Evolutionary conservation across 2,797 vertebrate genomes (phyloP), one percentile per base, ranked within the genome.

Genomic region (Diceros bicornis): DNA sequence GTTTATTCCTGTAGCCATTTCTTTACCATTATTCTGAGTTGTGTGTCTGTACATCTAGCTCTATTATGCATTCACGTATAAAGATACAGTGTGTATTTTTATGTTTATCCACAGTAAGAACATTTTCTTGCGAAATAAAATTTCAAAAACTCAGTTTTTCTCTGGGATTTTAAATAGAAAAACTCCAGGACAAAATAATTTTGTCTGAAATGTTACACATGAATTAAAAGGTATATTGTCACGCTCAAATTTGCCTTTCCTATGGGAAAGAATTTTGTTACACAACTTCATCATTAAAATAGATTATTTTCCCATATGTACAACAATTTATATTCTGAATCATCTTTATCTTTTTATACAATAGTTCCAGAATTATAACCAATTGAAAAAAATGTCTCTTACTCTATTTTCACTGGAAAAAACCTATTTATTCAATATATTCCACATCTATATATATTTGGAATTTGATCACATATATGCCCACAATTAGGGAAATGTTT

Each of bases 251-350:
- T 88, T 92, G 6, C 7, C n/a, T 79, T 87, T 84, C 29, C 14
- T 74, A 50, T 41, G 25, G 93, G 91, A 85, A 55, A 83, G 1
- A 7, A 84, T 62, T 96, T 91, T 94, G 50, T 92, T 66, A 83
- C 0, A 44, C 29, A 92, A 55, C 2, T 83, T 91, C 44, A 66
- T 86, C 21, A 85, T 81, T 89, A 75, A 92, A 91, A 74, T 6
- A 83, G 3, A 55, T 59, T 68, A 69, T 61, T 89, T 95, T 62
- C 1, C 61, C 2, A n/a, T 32, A 52, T 20, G 11, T 52, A 20
- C 57, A 94, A 34, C 1, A 94, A 55, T 47, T 92, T 91, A 55
- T 57, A 91, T 55, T 50, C 44, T 74, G 32, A 94, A n/a, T 91
- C 55, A 66, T 91, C 34, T 86, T 89, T 91, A 78, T 25, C 14